These are phyloP conservation scores for Drosophila sp. DNA, from an alignment of 1,140 invertebrate species.

Conservation along the genomic window DNA sequence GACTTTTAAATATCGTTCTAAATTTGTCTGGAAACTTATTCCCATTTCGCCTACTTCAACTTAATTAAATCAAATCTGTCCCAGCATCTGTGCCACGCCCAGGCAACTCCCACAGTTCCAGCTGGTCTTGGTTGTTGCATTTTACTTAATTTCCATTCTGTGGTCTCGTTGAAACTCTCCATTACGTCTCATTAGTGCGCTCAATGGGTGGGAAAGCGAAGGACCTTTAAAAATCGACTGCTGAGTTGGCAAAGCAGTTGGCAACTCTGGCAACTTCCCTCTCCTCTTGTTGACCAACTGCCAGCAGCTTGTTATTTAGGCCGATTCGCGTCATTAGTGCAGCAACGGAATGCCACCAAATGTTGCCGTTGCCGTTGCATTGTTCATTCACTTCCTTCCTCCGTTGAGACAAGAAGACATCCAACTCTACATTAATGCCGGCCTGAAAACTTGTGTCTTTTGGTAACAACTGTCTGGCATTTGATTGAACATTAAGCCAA, in stretches of 20 bases:
- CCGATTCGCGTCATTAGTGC: slow-evolving; percentile 76
- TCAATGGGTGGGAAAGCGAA: neutral
- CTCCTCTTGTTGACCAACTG: slow-evolving; percentile 62
- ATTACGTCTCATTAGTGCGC: slow-evolving; percentile 62
- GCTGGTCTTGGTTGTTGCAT: slow-evolving; percentile 46
- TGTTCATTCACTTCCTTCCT: neutral
- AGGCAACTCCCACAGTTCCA: slow-evolving; percentile 29
- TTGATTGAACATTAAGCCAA: slow-evolving; percentile 28
- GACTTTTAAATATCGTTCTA: neutral
- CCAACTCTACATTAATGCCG: neutral
- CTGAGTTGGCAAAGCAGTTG: slow-evolving; percentile 54
- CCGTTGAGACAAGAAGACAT: neutral
- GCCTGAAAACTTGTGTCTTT: slow-evolving; percentile 22
- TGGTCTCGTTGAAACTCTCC: slow-evolving; percentile 15
- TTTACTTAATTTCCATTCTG: slow-evolving; percentile 74
- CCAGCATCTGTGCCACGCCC: slow-evolving; percentile 35
- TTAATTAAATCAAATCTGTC: slow-evolving; percentile 70
- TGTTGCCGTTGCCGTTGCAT: slow-evolving; percentile 39
- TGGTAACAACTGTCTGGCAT: slow-evolving; percentile 52
- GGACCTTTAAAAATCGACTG: slow-evolving; percentile 50
- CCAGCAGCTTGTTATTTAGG: slow-evolving; percentile 75
- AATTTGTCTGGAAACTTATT: neutral
- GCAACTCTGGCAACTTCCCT: neutral
- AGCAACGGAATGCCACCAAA: slow-evolving; percentile 42
- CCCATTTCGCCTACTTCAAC: slow-evolving; percentile 34